These are phyloP conservation scores for Baryphthengus martii DNA, from an alignment of 2,113 vertebrate species.

Conservation along the genomic window DNA sequence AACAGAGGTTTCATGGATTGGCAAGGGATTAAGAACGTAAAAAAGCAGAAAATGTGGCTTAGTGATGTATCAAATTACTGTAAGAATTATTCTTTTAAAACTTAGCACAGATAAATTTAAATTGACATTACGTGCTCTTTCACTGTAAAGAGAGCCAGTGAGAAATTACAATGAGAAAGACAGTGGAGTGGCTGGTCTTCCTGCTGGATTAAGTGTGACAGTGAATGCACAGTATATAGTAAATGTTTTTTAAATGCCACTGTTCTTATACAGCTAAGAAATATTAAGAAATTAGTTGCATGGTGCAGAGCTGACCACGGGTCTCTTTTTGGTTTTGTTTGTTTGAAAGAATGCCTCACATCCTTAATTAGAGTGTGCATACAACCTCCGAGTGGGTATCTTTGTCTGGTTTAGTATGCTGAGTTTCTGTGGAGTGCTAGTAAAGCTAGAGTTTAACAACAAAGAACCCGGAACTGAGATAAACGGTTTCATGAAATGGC, in stretches of 20 bases:
- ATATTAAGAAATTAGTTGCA: neutral
- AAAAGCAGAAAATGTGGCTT: neutral
- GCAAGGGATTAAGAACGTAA: neutral
- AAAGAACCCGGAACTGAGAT: neutral
- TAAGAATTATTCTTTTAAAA: neutral
- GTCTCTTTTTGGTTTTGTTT: neutral
- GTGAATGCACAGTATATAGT: neutral
- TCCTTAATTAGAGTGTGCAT: neutral
- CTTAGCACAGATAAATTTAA: neutral
- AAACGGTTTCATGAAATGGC: neutral
- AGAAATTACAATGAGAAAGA: neutral
- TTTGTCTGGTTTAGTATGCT: neutral
- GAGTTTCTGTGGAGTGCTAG: neutral
- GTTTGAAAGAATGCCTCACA: neutral
- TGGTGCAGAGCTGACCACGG: neutral
- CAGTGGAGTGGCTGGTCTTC: neutral
- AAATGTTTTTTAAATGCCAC: neutral
- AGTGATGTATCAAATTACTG: neutral
- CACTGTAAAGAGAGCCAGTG: neutral
- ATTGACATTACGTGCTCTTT: neutral
- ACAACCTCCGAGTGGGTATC: neutral
- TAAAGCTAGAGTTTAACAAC: neutral
- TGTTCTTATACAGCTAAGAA: neutral
- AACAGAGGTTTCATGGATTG: neutral
- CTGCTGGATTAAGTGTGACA: neutral